Evolutionary conservation across 1,140 invertebrate species (phyloP).

Genomic region (Drosophila elegans): DNA sequence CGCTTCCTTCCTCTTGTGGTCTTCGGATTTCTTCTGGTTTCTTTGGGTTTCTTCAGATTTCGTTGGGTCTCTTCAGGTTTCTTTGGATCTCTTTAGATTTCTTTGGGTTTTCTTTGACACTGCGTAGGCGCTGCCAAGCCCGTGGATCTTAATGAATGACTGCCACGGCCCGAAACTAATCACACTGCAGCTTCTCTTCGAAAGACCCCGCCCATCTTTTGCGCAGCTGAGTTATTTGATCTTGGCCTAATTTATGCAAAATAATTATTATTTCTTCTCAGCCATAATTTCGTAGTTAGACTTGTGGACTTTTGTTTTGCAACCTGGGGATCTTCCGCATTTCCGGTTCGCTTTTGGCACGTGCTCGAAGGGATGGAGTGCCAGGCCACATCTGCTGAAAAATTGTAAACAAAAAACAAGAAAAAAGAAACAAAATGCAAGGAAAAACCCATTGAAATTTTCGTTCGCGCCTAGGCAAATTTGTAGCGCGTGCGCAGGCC

Average conservation of each 20-base stretch:
- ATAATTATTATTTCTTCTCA: constrained; percentile 21
- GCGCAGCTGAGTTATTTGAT: constrained; percentile 51
- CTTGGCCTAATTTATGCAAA: constrained; percentile 70
- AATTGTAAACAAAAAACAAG: constrained; percentile 5
- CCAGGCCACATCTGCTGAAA: constrained; percentile 11
- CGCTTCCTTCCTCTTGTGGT: constrained; percentile 10
- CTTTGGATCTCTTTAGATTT: constrained; percentile 6
- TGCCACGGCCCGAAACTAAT: constrained; percentile 63
- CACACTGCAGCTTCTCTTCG: constrained; percentile 33
- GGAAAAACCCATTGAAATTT: constrained; percentile 58
- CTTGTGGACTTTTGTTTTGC: neutral
- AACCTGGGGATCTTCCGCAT: constrained; percentile 34
- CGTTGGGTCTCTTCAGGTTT: constrained; percentile 2
- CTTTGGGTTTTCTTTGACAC: constrained; percentile 53
- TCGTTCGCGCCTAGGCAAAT: constrained; percentile 48
- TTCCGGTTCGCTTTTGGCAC: constrained; percentile 54
- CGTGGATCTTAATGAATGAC: constrained; percentile 70
- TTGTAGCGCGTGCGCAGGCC: constrained; percentile 49
- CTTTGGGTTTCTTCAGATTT: constrained; percentile 13
- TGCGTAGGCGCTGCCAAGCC: constrained; percentile 71
- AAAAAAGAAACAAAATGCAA: constrained; percentile 16
- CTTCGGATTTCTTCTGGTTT: constrained; percentile 1
- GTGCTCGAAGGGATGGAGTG: constrained; percentile 32
- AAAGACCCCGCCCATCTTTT: constrained; percentile 1
- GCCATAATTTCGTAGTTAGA: constrained; percentile 9